Conservation (phyloP, 1,140 invertebrate genomes). For the Phthorimaea operculella region DNA sequence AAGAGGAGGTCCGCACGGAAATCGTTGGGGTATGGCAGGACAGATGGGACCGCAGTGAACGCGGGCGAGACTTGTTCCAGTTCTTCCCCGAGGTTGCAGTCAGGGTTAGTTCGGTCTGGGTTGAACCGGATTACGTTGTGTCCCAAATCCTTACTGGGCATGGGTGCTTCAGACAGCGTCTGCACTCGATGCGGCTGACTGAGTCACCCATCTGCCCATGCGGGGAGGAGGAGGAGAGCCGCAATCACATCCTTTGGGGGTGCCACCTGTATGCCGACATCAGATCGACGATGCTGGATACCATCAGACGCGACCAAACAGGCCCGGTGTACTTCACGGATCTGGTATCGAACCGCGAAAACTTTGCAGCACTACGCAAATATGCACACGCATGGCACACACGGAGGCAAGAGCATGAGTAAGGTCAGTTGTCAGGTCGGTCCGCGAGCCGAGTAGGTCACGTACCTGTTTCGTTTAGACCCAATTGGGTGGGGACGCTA, state of each 20-base stretch:
- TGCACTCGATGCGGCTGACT: too few species aligned
- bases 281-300: neutral
- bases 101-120: neutral
- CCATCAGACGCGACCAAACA: neutral
- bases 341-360: neutral
- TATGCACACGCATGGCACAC: conserved; percentile 25
- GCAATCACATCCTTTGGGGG: conserved; percentile 7
- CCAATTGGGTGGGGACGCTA: too few species aligned
- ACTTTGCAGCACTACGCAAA: neutral
- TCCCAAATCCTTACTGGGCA: conserved; percentile 8
- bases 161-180: conserved; percentile 2
- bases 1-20: neutral
- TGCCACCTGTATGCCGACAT: neutral
- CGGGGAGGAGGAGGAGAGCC: neutral
- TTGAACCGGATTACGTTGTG: conserved; percentile 6
- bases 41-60: neutral
- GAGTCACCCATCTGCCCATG: neutral
- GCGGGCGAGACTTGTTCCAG: neutral
- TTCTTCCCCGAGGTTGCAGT: neutral
- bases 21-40: conserved; percentile 3
- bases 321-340: neutral
- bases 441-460: too few species aligned
- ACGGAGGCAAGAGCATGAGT: neutral
- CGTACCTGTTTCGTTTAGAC: too few species aligned
- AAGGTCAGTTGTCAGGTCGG: too few species aligned